phyloP scores from a whole-genome alignment of 2,888 invertebrate genomes.

The Cosmopolites sordidus region DNA sequence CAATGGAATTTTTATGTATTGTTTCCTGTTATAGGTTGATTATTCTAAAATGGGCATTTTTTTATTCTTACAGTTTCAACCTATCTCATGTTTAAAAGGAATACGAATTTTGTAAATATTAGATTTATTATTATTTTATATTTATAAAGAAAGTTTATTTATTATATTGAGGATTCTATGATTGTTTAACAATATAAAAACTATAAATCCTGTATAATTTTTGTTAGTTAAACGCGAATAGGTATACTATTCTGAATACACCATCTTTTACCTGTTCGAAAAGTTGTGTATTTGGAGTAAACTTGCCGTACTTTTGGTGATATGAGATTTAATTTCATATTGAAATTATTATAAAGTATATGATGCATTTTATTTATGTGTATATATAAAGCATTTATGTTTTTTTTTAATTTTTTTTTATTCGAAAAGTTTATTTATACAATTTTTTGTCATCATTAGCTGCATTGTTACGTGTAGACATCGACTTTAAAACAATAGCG shows the following conservation, averaged over 20 bases:
- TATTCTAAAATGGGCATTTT: too few species aligned
- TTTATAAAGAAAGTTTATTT: too few species aligned
- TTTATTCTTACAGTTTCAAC: too few species aligned
- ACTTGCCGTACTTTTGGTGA: constrained; percentile 14
- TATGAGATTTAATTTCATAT: constrained; percentile 21
- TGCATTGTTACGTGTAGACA: constrained; percentile 1
- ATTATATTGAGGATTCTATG: too few species aligned
- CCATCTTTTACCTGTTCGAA: background rate
- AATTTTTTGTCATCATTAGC: constrained; percentile 1
- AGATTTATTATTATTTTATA: too few species aligned
- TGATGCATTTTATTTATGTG: constrained; percentile 8
- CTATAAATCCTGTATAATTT: background rate
- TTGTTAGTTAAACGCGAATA: background rate
- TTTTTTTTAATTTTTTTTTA: constrained; percentile 11
- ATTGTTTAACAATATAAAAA: background rate
- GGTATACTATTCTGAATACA: background rate
- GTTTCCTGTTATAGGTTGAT: too few species aligned
- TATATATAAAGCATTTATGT: constrained; percentile 14
- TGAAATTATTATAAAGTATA: constrained; percentile 12
- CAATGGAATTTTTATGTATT: too few species aligned
- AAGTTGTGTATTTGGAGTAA: constrained; percentile 6
- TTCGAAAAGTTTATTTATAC: constrained; percentile 13
- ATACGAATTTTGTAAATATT: too few species aligned
- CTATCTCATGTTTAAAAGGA: too few species aligned
- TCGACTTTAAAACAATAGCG: too few species aligned